Percentiles rank a stretch among this genome's conserved stretches.
Conservation (phyloP, 2,113 vertebrate species). For the Syngnathus typhle region DNA sequence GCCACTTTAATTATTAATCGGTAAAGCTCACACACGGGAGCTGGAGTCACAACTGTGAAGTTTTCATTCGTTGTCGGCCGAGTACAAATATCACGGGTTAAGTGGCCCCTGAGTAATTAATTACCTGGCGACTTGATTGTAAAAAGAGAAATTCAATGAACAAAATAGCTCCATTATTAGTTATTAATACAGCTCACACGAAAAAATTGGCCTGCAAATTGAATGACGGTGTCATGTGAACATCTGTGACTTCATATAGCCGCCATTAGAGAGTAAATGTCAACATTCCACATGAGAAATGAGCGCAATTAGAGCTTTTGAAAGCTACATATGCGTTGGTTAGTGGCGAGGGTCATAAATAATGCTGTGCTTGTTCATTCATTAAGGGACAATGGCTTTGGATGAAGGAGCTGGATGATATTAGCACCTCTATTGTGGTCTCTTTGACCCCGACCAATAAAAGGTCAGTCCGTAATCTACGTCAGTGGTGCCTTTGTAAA, state of each 20-base stretch:
- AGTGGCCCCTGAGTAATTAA: not conserved
- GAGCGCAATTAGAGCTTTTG: slow-evolving; percentile 63
- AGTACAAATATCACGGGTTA: slow-evolving; percentile 4
- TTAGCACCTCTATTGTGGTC: slow-evolving; percentile 25
- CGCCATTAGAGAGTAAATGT: slow-evolving; percentile 22
- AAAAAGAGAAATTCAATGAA: not conserved
- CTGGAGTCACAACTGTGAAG: slow-evolving; percentile 8
- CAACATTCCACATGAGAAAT: slow-evolving; percentile 58
- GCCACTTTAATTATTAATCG: slow-evolving; percentile 54
- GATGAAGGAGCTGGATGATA: slow-evolving; percentile 25
- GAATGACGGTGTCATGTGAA: not conserved
- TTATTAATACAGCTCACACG: not conserved
- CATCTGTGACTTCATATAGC: slow-evolving; percentile 41
- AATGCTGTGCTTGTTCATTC: slow-evolving; percentile 48
- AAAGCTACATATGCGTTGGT: slow-evolving; percentile 62
- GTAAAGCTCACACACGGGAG: slow-evolving; percentile 32
- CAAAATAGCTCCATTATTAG: not conserved
- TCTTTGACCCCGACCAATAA: slow-evolving; percentile 34
- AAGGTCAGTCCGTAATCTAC: slow-evolving; percentile 23
- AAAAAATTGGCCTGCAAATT: not conserved
- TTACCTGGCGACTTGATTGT: not conserved
- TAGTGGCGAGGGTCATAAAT: slow-evolving; percentile 51
- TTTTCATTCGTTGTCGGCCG: slow-evolving; percentile 10
- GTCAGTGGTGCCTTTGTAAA: slow-evolving; percentile 15
- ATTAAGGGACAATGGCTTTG: slow-evolving; percentile 56